Base-by-base conservation (phyloP, 2,113 vertebrate genomes). In the Malurus alboscapulatus region DNA sequence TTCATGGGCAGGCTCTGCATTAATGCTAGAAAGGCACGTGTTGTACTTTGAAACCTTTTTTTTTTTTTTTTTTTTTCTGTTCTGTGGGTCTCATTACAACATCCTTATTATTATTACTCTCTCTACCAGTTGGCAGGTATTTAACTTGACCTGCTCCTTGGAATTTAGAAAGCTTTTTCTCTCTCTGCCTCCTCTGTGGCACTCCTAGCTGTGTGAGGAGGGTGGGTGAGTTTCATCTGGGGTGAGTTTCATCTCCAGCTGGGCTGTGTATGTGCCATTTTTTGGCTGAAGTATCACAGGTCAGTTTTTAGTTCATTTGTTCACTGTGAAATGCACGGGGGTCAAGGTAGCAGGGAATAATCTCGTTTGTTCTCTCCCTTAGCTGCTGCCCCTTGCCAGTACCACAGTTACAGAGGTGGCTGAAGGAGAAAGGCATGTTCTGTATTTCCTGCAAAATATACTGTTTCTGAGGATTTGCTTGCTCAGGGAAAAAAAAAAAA, bases 251-350 rank as follows among this genome's bases (percentile, higher is more conserved):
- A 16, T 51, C 8, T 88, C 54, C 78, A 84, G 22, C 20, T 57
- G 32, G 62, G 54, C 54, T 84, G 2, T 48, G 7, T 47, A 2
- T 54, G 18, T 82, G 30, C 32, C 89, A 36, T 55, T 89, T 91
- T 55, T 27, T 25, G 50, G 19, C 66, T 84, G 73, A 84, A 62
- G 38, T 61, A 44, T 36, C 54, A 12, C 2, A 84, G 69, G 66
- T 76, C 84, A 87, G 62, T 45, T 91, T 88, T 82, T 72, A 72
- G 75, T 74, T 94, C 87, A 67, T 38, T 87, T 82, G 45, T 72
- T 87, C 66, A 8, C 54, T 73, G 30, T 69, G 47, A 84, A 85
- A 54, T 61, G 32, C 11, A 1, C 50, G 12, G 19, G 10, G 45
- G 38, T 88, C 59, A 34, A 38, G 32, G 42, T 62, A 73, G 42